phyloP scores from a whole-genome alignment of 2,888 invertebrate species.

The Scaptomyza reducta region DNA sequence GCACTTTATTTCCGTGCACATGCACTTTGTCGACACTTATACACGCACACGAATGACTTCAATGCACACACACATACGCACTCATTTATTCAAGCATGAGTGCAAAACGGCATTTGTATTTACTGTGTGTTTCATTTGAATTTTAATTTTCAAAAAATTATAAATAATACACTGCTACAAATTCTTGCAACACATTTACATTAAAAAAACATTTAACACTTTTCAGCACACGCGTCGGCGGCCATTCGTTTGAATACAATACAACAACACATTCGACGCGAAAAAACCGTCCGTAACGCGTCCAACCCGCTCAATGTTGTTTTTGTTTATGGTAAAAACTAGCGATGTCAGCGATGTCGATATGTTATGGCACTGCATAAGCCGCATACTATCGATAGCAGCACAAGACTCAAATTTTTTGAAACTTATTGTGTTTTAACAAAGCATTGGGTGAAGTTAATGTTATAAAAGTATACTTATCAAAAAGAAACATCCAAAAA shows the following conservation, averaged over 20 bases:
- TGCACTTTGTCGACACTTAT: constrained; percentile 57
- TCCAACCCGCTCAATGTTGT: constrained; percentile 51
- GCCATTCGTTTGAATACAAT: constrained; percentile 59
- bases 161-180: constrained; percentile 14
- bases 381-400: constrained; percentile 14
- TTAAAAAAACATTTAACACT: constrained; percentile 34
- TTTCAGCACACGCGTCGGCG: constrained; percentile 55
- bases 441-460: background rate
- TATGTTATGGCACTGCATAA: constrained; percentile 1
- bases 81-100: constrained; percentile 10
- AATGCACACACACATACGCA: constrained; percentile 10
- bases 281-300: constrained; percentile 54
- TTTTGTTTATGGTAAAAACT: constrained; percentile 55
- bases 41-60: constrained; percentile 34
- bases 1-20: constrained; percentile 64
- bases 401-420: background rate
- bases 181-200: constrained; percentile 20
- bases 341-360: constrained; percentile 40
- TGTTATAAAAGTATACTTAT: too few species aligned
- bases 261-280: constrained; percentile 41
- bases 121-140: constrained; percentile 27
- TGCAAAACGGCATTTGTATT: constrained; percentile 38
- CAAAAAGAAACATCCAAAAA: background rate
- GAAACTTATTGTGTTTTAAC: background rate
- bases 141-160: constrained; percentile 9